phyloP scores from a whole-genome alignment of 2,888 invertebrate species.

The Onchidella celtica region DNA sequence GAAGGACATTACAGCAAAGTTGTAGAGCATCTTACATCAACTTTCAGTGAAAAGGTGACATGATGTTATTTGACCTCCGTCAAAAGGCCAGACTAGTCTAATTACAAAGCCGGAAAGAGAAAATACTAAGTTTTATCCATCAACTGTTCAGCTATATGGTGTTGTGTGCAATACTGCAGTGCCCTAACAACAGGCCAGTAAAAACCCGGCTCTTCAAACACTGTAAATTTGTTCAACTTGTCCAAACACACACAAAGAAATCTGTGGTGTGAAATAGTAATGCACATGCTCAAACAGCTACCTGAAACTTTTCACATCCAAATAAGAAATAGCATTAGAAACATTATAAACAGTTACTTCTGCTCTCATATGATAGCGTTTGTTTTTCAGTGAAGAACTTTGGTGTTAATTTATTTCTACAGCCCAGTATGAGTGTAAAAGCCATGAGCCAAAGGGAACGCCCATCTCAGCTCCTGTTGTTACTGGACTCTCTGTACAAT shows the following conservation, averaged over 20 bases:
- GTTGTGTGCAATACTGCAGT: too few relatives aligned
- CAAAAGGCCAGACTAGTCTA: too few relatives aligned
- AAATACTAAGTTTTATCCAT: too few relatives aligned
- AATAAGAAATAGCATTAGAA: too few relatives aligned
- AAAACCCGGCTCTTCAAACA: neutral
- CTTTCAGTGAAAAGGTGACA: slow-evolving; percentile 57
- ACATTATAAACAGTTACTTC: neutral
- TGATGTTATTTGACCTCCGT: too few relatives aligned
- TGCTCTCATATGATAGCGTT: neutral
- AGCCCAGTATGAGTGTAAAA: neutral
- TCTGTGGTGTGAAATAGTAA: too few relatives aligned
- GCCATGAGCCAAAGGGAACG: slow-evolving; percentile 75
- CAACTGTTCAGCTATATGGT: too few relatives aligned
- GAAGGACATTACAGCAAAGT: slow-evolving; percentile 74
- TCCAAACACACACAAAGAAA: too few relatives aligned
- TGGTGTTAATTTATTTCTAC: neutral
- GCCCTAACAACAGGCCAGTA: too few relatives aligned
- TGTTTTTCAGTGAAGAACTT: neutral
- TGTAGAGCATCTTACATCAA: slow-evolving; percentile 74
- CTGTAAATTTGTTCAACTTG: neutral
- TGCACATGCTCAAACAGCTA: too few relatives aligned
- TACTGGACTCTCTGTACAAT: slow-evolving; percentile 86
- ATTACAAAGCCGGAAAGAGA: too few relatives aligned
- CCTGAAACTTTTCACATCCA: too few relatives aligned
- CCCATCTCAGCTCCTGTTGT: slow-evolving; percentile 82